Base-by-base conservation (phyloP, 2,888 invertebrate species). In the Euphydryas editha region DNA sequence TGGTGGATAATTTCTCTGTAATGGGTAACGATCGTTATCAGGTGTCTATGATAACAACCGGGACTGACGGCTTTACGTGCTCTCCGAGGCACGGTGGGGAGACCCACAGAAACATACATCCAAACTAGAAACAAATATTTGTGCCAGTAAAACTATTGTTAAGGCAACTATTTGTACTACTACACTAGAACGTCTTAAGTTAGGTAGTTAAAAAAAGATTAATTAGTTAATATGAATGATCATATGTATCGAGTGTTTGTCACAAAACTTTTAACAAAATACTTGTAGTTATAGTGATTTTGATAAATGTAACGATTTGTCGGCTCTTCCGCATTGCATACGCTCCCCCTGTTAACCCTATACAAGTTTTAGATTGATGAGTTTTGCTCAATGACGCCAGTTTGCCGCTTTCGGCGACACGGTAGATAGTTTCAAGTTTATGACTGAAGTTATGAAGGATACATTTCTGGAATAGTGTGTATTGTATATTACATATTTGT, bases 341-440 rank as follows among this genome's bases (percentile, higher is more conserved):
- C 56, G 68, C 65, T 46, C 60, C 36, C 42, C 42, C 55, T 30
- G 51, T 24, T 60, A 68, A 46, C 65, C 70, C 57, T 65, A 68
- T 68, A 59, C 60, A 78, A 80, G 78, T 72, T 72, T 17, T 75
- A 83, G 85, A 86, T 86, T 86, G 86, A 87, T 86, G 85, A 82
- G 81, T 81, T 83, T 80, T 74, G 75, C 74, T 75, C 72, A 79
- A 74, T 77, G 82, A 81, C 81, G 72, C 68, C 70, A 74, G 73
- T 74, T 75, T 62, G 71, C 68, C 70, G 71, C 70, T 74, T 72
- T 62, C 70, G 68, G 68, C 70, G 74, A 72, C 78, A 76, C 75
- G 72, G 75, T 71, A 58, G 70, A 75, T 80, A 83, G 80, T 85
- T 77, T 71, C 73, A 75, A 78, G 79, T 84, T 81, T 81, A 83